Evolutionary conservation across 2,797 vertebrate genomes (phyloP).

Genomic region (Acanthopagrus latus): DNA sequence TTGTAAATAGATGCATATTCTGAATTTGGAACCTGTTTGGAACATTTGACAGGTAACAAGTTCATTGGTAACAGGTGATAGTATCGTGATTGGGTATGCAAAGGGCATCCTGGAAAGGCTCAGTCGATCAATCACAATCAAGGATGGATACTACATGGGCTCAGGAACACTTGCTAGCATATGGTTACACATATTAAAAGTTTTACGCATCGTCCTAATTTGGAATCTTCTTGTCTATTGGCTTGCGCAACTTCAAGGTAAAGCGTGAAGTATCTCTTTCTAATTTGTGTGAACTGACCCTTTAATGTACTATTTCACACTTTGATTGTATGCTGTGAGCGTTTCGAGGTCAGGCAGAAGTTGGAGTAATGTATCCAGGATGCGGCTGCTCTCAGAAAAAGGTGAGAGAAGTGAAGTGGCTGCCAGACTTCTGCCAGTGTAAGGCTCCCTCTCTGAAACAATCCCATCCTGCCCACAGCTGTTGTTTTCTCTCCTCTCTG

Average conservation of each 20-base stretch:
- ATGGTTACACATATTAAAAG: too few relatives aligned
- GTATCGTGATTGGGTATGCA: too few relatives aligned
- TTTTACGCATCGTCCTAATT: too few relatives aligned
- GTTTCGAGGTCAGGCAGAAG: constrained; percentile 30
- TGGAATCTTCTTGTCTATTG: neutral
- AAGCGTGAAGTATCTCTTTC: neutral
- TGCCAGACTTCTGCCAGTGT: constrained; percentile 72
- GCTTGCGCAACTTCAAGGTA: neutral
- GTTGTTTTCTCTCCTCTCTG: constrained; percentile 72
- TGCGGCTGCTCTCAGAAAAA: constrained; percentile 48
- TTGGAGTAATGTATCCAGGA: constrained; percentile 47
- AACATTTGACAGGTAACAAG: too few relatives aligned
- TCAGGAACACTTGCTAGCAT: too few relatives aligned
- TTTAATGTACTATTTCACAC: neutral
- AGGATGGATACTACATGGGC: too few relatives aligned
- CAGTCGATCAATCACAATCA: too few relatives aligned
- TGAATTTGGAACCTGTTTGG: too few relatives aligned
- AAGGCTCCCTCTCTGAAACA: constrained; percentile 61
- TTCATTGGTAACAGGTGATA: too few relatives aligned
- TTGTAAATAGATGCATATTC: too few relatives aligned
- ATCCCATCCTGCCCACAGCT: constrained; percentile 76
- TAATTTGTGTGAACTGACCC: neutral
- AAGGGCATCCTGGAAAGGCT: too few relatives aligned
- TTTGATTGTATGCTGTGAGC: neutral
- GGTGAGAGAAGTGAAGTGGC: constrained; percentile 66